Evolutionary conservation across 2,797 vertebrate genomes (phyloP).

Genomic region (Coregonus sp.): DNA sequence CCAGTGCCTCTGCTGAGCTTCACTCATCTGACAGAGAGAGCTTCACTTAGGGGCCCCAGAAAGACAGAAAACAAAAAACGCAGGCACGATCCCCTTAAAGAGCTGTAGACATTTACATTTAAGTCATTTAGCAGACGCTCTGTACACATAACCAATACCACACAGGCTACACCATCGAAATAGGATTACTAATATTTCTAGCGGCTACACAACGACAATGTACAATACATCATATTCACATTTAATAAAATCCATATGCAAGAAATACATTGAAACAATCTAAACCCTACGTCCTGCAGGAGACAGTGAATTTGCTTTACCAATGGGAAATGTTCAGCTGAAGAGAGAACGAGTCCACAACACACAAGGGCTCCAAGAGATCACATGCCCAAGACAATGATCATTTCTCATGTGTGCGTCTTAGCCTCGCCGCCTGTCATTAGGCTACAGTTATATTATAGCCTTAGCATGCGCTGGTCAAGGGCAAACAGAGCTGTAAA

Average conservation of each 20-base stretch:
- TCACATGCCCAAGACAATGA: constrained; percentile 32
- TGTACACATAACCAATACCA: constrained; percentile 14
- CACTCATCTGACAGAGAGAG: constrained; percentile 70
- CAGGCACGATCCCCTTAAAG: constrained; percentile 56
- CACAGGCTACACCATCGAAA: constrained; percentile 33
- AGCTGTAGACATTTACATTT: constrained; percentile 14
- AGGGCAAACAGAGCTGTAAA: constrained; percentile 22
- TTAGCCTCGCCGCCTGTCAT: constrained; percentile 14
- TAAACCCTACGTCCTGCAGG: constrained; percentile 31
- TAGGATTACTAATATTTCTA: constrained; percentile 11
- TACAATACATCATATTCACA: constrained; percentile 44
- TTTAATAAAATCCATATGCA: constrained; percentile 46
- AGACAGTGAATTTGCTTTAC: constrained; percentile 25
- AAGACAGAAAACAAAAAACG: constrained; percentile 63
- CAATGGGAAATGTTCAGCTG: constrained; percentile 37
- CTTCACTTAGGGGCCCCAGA: constrained; percentile 69
- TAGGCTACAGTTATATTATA: constrained; percentile 21
- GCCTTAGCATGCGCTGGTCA: constrained; percentile 21
- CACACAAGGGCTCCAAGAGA: constrained; percentile 16
- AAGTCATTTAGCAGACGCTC: no score
- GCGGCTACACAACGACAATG: not conserved
- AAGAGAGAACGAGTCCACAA: constrained; percentile 24
- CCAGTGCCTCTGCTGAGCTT: constrained; percentile 65
- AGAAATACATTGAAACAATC: constrained; percentile 49
- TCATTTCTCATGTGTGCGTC: constrained; percentile 24